Evolutionary conservation across 2,888 invertebrate species (phyloP), one percentile per base, ranked within the genome.

Genomic region (Artemia sinica): DNA sequence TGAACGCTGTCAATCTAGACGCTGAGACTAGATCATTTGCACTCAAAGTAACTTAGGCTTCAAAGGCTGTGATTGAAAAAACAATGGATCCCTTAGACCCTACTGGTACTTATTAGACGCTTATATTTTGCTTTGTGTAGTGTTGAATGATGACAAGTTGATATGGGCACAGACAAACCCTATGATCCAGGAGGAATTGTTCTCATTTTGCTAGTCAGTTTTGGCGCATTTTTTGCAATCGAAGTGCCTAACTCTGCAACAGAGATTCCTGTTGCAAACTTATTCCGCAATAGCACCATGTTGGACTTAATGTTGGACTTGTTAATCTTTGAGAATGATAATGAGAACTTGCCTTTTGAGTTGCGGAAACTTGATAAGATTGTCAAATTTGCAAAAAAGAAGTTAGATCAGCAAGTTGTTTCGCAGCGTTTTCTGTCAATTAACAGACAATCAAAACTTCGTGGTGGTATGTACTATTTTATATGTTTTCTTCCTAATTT

Each of bases 401-500:
- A 58, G 28, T 28, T 58, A 58, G 14, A 18, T 10, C 63, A 58
- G 63, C 14, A 58, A 58, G 10, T n/a, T 58, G n/a, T 58, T 58
- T 58, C 63, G 28, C 14, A 58, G 63, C n/a, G 69, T 11, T 28
- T 69, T 13, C 58, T 69, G 49, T 66, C 66, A 8, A 66, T 69
- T 58, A 69, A 69, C 69, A 65, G 69, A 9, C 66, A 67, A 11
- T 66, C 66, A 48, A 50, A 49, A 28, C 66, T 69, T 63, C 69
- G 69, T 52, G 69, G 69, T 51, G 18, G 69, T 69, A 69, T 66
- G 69, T 69, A 11, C 18, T 14, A 66, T 50, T 67, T 58, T 58
- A 6, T 41, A 41, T 41, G 41, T 41, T 41, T 41, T 41, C 41
- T 41, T 41, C 41, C 41, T 4, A 41, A 6, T 41, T 18, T 41